Evolutionary conservation across 2,797 vertebrate species (phyloP).

Genomic region (Sebastes matsubarae): DNA sequence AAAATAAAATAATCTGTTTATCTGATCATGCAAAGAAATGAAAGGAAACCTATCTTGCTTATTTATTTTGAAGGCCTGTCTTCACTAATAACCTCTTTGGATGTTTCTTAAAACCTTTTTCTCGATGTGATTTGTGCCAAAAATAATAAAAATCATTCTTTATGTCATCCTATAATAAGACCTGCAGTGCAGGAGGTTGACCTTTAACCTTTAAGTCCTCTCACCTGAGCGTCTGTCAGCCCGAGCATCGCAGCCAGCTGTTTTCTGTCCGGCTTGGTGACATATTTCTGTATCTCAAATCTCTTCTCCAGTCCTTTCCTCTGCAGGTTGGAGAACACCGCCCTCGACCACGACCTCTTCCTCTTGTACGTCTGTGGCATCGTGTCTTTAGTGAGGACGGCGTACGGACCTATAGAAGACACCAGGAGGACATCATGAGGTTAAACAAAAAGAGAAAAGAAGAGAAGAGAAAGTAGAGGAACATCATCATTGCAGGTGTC

Average conservation of each 20-base stretch:
- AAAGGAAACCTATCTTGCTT: neutral
- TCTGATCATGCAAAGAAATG: neutral
- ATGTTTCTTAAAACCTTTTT: neutral
- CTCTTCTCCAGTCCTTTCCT: slow-evolving; percentile 98
- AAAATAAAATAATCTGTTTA: neutral
- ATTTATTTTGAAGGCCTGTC: neutral
- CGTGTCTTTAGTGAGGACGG: slow-evolving; percentile 97
- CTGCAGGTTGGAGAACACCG: slow-evolving; percentile 98
- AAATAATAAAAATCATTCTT: neutral
- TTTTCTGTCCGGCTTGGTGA: slow-evolving; percentile 98
- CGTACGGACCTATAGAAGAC: slow-evolving; percentile 89
- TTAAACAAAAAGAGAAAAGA: slow-evolving; percentile 1
- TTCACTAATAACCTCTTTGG: neutral
- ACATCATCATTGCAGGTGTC: slow-evolving; percentile 28
- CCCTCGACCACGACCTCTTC: slow-evolving; percentile 97
- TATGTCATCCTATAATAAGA: neutral
- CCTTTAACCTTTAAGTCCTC: slow-evolving; percentile 13
- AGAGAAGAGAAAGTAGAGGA: neutral
- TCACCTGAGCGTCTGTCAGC: slow-evolving; percentile 96
- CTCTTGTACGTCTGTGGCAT: slow-evolving; percentile 99
- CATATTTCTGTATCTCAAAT: slow-evolving; percentile 98
- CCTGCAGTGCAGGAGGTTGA: neutral
- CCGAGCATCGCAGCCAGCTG: slow-evolving; percentile 98
- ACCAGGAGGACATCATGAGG: neutral
- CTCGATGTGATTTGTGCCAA: neutral